These are phyloP conservation scores for Charanyca ferruginea DNA, from an alignment of 2,888 invertebrate species.

Conservation along the genomic window DNA sequence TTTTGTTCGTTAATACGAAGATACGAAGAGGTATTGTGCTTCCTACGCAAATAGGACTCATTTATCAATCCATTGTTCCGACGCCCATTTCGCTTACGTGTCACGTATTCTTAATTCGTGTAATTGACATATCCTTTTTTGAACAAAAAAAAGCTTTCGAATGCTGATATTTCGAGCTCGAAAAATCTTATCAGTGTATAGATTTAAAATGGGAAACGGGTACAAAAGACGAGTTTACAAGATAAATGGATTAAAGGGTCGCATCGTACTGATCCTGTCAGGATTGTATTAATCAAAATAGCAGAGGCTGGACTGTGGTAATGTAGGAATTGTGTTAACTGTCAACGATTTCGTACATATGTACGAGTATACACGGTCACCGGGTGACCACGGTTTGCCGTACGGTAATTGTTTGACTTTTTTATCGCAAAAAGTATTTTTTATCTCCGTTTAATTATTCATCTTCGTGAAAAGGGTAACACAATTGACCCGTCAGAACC, in stretches of 20 bases:
- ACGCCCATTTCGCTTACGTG: slow-evolving; percentile 52
- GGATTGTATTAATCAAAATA: slow-evolving; percentile 76
- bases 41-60: slow-evolving; percentile 44
- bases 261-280: slow-evolving; percentile 67
- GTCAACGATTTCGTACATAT: slow-evolving; percentile 67
- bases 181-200: slow-evolving; percentile 64
- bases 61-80: slow-evolving; percentile 55
- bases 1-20: slow-evolving; percentile 31
- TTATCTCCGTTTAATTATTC: slow-evolving; percentile 32
- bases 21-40: slow-evolving; percentile 32
- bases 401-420: slow-evolving; percentile 30
- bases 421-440: slow-evolving; percentile 28
- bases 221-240: slow-evolving; percentile 75
- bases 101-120: slow-evolving; percentile 62
- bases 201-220: slow-evolving; percentile 71
- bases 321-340: slow-evolving; percentile 83
- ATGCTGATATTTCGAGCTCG: slow-evolving; percentile 52
- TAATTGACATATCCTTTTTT: slow-evolving; percentile 65
- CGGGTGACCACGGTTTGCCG: slow-evolving; percentile 3
- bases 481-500: slow-evolving; percentile 3
- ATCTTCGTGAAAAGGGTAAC: slow-evolving; percentile 40
- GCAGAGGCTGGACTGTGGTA: slow-evolving; percentile 69
- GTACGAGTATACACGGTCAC: slow-evolving; percentile 4
- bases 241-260: slow-evolving; percentile 82
- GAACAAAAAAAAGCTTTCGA: slow-evolving; percentile 48